Conservation (phyloP, 2,888 invertebrate genomes). For the Latrodectus elegans region DNA sequence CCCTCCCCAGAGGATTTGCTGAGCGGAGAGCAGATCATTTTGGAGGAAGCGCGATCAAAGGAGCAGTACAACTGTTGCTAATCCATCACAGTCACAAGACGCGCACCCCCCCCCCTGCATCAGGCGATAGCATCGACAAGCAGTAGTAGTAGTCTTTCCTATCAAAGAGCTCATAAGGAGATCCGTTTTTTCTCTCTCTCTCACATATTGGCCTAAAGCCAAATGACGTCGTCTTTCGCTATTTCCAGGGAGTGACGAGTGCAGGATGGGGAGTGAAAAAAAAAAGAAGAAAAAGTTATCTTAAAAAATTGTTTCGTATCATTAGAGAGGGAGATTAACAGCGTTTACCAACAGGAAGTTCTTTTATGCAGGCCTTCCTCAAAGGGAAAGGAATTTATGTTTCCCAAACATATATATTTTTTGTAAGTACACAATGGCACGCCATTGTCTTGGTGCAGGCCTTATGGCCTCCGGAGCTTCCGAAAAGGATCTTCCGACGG, state of each 20-base stretch:
- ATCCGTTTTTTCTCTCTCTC: constrained; percentile 40
- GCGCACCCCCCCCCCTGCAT: constrained; percentile 31
- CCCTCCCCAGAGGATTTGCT: constrained; percentile 41
- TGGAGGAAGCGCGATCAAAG: constrained; percentile 57
- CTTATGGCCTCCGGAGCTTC: constrained; percentile 42
- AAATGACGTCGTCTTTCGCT: constrained; percentile 52
- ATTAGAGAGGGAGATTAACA: constrained; percentile 68
- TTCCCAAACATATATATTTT: constrained; percentile 33
- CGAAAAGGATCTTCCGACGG: constrained; percentile 40
- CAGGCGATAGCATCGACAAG: constrained; percentile 65
- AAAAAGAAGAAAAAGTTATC: constrained; percentile 30
- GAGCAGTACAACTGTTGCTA: constrained; percentile 68
- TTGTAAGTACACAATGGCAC: constrained; percentile 48
- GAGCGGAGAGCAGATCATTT: constrained; percentile 49
- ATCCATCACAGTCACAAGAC: constrained; percentile 60
- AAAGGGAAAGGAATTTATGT: constrained; percentile 53
- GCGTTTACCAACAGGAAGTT: constrained; percentile 68
- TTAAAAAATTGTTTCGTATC: constrained; percentile 65
- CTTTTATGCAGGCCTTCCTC: constrained; percentile 54
- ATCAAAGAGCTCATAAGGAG: constrained; percentile 22
- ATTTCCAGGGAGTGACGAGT: background rate
- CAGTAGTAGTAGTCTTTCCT: constrained; percentile 60
- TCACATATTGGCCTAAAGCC: constrained; percentile 45
- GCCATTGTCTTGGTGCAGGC: constrained; percentile 38
- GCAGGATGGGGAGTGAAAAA: constrained; percentile 15